Evolutionary conservation across 1,140 invertebrate genomes (phyloP).

Genomic region (Drosophila lacteicornis): DNA sequence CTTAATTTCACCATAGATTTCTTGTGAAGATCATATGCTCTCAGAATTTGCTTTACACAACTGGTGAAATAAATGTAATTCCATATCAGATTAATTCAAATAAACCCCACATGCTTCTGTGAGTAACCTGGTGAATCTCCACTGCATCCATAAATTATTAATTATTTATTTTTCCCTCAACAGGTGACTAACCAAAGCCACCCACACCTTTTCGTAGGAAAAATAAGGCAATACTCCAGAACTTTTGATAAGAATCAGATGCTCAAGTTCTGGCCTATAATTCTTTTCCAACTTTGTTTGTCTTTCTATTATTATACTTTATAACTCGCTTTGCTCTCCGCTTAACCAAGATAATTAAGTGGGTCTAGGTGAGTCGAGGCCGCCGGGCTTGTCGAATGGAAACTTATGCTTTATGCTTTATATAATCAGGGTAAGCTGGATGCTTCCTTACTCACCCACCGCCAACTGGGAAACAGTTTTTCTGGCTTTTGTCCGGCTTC

Average conservation of each 20-base stretch:
- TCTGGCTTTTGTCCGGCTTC: conserved; percentile 15
- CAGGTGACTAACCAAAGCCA: conserved; percentile 29
- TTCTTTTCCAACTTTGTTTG: conserved; percentile 46
- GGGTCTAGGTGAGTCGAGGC: conserved; percentile 54
- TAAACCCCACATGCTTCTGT: not conserved
- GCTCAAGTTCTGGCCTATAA: conserved; percentile 22
- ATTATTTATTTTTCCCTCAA: conserved; percentile 1
- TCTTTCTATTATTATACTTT: conserved; percentile 43
- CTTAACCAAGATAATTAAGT: conserved; percentile 68
- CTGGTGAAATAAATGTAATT: not conserved
- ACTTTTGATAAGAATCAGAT: conserved; percentile 46
- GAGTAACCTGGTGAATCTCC: not conserved
- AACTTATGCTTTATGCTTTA: conserved; percentile 61
- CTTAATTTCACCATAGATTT: no score
- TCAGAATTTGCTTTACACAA: not conserved
- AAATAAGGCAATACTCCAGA: conserved; percentile 5
- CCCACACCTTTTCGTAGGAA: conserved; percentile 15
- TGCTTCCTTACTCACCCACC: conserved; percentile 47
- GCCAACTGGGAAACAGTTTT: conserved; percentile 18
- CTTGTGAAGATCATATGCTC: no score
- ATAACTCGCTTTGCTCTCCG: conserved; percentile 27
- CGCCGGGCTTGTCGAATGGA: conserved; percentile 42
- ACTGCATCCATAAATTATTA: conserved; percentile 1
- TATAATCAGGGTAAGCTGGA: conserved; percentile 44
- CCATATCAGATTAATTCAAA: no score